phyloP scores from a whole-genome alignment of 2,888 invertebrate genomes.

The Unio delphinus region DNA sequence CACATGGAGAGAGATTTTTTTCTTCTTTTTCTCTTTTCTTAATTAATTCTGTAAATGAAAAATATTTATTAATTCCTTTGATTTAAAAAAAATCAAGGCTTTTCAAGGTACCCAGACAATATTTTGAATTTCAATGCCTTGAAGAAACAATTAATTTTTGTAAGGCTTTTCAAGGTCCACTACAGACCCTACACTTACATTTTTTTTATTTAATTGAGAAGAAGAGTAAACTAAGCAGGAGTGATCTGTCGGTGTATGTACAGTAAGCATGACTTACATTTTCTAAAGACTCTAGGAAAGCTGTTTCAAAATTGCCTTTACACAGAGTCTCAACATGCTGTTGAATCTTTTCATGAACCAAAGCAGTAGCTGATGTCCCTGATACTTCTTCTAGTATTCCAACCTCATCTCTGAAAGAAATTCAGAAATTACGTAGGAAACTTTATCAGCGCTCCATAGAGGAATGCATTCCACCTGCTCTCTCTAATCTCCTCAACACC shows the following conservation, averaged over 20 bases:
- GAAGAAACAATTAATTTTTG: too few relatives aligned
- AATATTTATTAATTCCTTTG: too few relatives aligned
- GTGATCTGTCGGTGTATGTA: neutral
- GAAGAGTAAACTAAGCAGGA: slow-evolving; percentile 75
- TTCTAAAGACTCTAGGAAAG: slow-evolving; percentile 84
- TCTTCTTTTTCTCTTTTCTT: too few relatives aligned
- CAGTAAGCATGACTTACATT: slow-evolving; percentile 73
- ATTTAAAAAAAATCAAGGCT: too few relatives aligned
- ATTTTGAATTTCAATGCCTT: too few relatives aligned
- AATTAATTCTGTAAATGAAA: too few relatives aligned
- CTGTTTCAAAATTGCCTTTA: slow-evolving; percentile 88
- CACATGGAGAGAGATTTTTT: too few relatives aligned
- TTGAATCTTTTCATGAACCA: slow-evolving; percentile 88
- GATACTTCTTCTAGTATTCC: slow-evolving; percentile 86
- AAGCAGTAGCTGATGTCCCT: slow-evolving; percentile 86
- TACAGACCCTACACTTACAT: slow-evolving; percentile 71
- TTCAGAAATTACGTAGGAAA: neutral
- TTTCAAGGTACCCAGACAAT: too few relatives aligned
- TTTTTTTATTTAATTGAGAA: slow-evolving; percentile 82
- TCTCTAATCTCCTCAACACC: too few relatives aligned
- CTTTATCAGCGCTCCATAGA: neutral
- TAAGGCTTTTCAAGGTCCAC: too few relatives aligned
- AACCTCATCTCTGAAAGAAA: slow-evolving; percentile 71
- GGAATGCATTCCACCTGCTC: too few relatives aligned
- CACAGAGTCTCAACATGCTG: slow-evolving; percentile 88